These are phyloP conservation scores for Palythoa caribaeorum DNA, from an alignment of 92 coral and sea anemone species.

Conservation along the genomic window DNA sequence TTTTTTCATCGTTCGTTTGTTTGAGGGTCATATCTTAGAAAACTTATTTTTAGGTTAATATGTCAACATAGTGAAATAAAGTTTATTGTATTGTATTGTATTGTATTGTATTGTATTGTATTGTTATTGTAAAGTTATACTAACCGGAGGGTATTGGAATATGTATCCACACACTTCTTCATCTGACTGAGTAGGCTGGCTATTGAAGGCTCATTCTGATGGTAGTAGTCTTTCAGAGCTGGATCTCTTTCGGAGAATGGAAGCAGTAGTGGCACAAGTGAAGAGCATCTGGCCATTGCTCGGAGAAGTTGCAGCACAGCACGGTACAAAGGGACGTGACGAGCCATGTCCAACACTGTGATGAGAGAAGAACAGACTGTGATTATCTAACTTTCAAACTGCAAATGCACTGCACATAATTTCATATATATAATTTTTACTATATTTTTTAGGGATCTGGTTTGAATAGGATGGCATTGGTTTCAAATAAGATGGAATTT, in stretches of 20 bases:
- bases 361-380: background rate
- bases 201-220: slow-evolving; percentile 71
- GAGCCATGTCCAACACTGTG: slow-evolving; percentile 98
- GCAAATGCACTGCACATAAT: too few species aligned
- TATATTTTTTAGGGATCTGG: too few species aligned
- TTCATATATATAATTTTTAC: too few species aligned
- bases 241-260: slow-evolving; percentile 65
- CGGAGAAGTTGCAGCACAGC: slow-evolving; percentile 92
- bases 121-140: background rate
- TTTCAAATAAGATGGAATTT: too few species aligned
- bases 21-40: too few species aligned
- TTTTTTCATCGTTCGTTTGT: background rate
- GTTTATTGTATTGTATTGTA: too few species aligned
- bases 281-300: slow-evolving; percentile 90
- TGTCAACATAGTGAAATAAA: too few species aligned
- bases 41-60: too few species aligned
- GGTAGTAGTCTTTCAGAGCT: slow-evolving; percentile 21
- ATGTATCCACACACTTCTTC: slow-evolving; percentile 98
- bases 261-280: slow-evolving; percentile 81
- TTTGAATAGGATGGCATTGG: too few species aligned
- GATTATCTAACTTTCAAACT: too few species aligned
- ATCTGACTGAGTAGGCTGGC: slow-evolving; percentile 91
- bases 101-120: background rate
- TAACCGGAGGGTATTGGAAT: slow-evolving; percentile 91
- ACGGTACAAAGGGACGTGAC: slow-evolving; percentile 98